phyloP scores from a whole-genome alignment of 2,888 invertebrate species.

The Craniophora ligustri region DNA sequence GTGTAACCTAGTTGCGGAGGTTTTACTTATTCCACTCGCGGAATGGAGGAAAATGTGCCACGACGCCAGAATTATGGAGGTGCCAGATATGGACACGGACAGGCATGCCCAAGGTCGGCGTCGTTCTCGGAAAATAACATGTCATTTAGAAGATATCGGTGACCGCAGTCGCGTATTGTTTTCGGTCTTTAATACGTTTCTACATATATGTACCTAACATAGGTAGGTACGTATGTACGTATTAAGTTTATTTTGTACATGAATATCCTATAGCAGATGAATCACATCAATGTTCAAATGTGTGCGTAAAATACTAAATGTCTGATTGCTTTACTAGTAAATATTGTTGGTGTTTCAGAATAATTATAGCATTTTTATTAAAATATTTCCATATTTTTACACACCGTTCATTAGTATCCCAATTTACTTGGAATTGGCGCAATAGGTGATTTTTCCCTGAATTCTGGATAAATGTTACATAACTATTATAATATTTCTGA shows the following conservation, averaged over 20 bases:
- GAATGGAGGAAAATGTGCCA: conserved; percentile 65
- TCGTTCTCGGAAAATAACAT: conserved; percentile 58
- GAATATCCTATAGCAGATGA: conserved; percentile 39
- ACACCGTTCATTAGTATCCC: too few species aligned
- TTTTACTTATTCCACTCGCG: conserved; percentile 80
- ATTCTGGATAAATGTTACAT: too few species aligned
- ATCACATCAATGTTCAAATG: conserved; percentile 27
- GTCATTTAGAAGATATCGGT: conserved; percentile 41
- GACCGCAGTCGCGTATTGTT: conserved; percentile 58
- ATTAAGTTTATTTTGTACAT: conserved; percentile 36
- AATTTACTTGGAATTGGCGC: too few species aligned
- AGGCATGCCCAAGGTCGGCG: conserved; percentile 62
- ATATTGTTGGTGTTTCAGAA: too few species aligned
- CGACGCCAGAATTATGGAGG: conserved; percentile 61
- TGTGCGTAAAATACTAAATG: conserved; percentile 3
- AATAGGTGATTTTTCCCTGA: too few species aligned
- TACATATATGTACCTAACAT: conserved; percentile 27
- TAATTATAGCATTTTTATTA: too few species aligned
- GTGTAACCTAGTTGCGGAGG: conserved; percentile 81
- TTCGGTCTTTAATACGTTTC: conserved; percentile 39
- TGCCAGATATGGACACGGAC: conserved; percentile 56
- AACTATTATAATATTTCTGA: too few species aligned
- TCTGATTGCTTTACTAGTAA: too few species aligned
- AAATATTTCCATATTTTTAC: too few species aligned
- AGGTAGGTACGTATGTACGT: too few species aligned